Evolutionary conservation across 2,113 vertebrate species (phyloP).

Genomic region (Danionella cerebrum): DNA sequence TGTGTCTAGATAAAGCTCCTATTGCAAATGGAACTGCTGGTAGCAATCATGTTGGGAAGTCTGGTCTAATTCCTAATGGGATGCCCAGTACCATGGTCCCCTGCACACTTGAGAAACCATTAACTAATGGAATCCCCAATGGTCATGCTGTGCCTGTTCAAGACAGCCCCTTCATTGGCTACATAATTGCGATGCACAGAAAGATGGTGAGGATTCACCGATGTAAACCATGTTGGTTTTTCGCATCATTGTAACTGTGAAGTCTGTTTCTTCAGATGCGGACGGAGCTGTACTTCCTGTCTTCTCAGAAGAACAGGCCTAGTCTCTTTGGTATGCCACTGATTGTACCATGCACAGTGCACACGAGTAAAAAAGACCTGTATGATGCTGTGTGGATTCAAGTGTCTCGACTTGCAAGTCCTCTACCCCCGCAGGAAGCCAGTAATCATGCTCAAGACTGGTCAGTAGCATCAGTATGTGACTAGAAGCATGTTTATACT

Average conservation of each 20-base stretch:
- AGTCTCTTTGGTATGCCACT: conserved; percentile 96
- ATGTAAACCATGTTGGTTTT: neutral
- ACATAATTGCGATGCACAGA: conserved; percentile 96
- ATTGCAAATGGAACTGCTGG: conserved; percentile 60
- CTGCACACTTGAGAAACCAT: conserved; percentile 68
- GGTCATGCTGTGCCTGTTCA: conserved; percentile 72
- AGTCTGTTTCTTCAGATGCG: conserved; percentile 73
- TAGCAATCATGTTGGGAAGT: conserved; percentile 40
- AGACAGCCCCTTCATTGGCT: conserved; percentile 85
- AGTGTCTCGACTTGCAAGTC: conserved; percentile 91
- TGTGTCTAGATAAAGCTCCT: conserved; percentile 47
- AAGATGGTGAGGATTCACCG: conserved; percentile 82
- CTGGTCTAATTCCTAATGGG: conserved; percentile 79
- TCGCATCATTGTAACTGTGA: neutral
- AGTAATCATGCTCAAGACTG: conserved; percentile 98
- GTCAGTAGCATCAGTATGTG: conserved; percentile 58
- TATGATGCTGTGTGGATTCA: conserved; percentile 96
- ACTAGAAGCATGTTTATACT: too few species aligned
- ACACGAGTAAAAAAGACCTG: conserved; percentile 87
- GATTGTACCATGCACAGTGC: conserved; percentile 91
- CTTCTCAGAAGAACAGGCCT: conserved; percentile 93
- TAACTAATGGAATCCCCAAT: conserved; percentile 72
- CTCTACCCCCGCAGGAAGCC: conserved; percentile 95
- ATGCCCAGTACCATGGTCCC: conserved; percentile 76
- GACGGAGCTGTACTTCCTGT: conserved; percentile 93